Evolutionary conservation across 2,888 invertebrate species (phyloP), one percentile per base, ranked within the genome.

Genomic region (Cheilosia urbana): DNA sequence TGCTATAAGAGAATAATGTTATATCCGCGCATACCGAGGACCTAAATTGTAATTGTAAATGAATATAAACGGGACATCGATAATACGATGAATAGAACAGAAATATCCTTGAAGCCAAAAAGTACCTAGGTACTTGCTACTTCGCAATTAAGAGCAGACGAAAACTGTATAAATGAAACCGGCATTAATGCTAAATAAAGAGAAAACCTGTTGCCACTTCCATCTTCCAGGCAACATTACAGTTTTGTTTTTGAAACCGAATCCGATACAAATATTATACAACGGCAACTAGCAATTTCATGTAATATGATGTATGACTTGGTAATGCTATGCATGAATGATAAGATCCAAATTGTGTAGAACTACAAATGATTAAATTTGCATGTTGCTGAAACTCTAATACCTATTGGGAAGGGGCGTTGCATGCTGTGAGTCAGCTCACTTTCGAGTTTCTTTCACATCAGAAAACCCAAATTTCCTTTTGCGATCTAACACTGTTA

Each of bases 391-490:
- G 15, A 11, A 9, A 6, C 0, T 19, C 2, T 2, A 17, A 7
- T 47, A 37, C 37, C 13, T 37, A 4, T 37, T 13, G 37, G 37
- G 13, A 13, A 19, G 57, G 49, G 51, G 51, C 65, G 37, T 51
- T n/a, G 65, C 19, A 13, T 4, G 57, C 51, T 21, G 34, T 73
- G 73, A 75, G 55, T 75, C 55, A 75, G 51, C 51, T 19, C 21
- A 34, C 6, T 24, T 17, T 17, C 34, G 19, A 47, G 9, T 47
- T 17, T 17, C 47, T 30, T 21, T 45, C 21, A 19, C n/a, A 37
- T 6, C 63, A 55, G 63, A 65, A 73, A 55, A 47, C n/a, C n/a
- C 13, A 0, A 45, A 17, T 47, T 75, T 75, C 47, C 47, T 63
- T 63, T 37, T 21, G 24, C 15, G 27, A 47, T 15, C 11, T 15